These are phyloP conservation scores for Drosophila obscura DNA, from an alignment of 1,140 invertebrate species.

Conservation along the genomic window DNA sequence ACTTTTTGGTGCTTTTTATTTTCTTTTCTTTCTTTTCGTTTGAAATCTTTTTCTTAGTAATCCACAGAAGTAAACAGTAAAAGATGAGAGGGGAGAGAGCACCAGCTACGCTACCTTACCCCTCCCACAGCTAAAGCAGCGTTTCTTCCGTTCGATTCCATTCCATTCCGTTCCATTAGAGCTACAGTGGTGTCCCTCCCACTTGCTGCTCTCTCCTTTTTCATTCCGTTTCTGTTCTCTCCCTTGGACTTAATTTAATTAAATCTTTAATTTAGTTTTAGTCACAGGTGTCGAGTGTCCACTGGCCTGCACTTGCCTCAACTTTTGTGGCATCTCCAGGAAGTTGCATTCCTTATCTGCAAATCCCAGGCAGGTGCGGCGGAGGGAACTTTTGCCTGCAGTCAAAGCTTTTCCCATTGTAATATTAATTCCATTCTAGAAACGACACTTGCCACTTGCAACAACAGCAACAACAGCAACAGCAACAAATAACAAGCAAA, in stretches of 20 bases:
- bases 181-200: too few species aligned
- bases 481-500: not conserved
- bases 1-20: slow-evolving; percentile 28
- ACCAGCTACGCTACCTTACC: too few species aligned
- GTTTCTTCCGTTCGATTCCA: too few species aligned
- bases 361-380: not conserved
- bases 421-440: slow-evolving; percentile 70
- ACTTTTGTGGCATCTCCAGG: slow-evolving; percentile 7
- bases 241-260: slow-evolving; percentile 55
- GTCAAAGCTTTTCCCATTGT: slow-evolving; percentile 37
- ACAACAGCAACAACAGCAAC: not conserved
- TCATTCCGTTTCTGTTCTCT: not conserved
- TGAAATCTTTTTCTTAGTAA: slow-evolving; percentile 29
- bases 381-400: not conserved
- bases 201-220: too few species aligned
- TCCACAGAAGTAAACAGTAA: too few species aligned
- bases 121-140: too few species aligned
- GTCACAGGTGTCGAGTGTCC: slow-evolving; percentile 50
- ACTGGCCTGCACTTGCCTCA: slow-evolving; percentile 37
- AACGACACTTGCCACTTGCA: slow-evolving; percentile 34
- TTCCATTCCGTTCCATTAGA: too few species aligned
- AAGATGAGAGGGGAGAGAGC: too few species aligned
- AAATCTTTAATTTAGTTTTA: slow-evolving; percentile 59
- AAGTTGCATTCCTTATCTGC: not conserved
- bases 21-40: slow-evolving; percentile 9